phyloP scores from a whole-genome alignment of 2,888 invertebrate species.

The Eupithecia vulgata region DNA sequence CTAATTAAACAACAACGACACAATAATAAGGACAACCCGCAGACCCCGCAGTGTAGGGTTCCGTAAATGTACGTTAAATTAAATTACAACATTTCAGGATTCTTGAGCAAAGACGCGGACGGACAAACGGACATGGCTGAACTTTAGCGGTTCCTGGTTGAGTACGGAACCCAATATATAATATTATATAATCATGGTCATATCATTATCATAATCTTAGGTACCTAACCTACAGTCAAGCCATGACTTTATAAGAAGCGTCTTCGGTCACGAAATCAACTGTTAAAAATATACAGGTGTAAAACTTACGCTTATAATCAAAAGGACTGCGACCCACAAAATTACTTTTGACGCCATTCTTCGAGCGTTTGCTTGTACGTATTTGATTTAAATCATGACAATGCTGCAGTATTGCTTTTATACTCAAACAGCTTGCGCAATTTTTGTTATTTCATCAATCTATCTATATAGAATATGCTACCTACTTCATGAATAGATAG shows the following conservation, averaged over 20 bases:
- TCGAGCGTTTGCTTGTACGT: constrained; percentile 4
- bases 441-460: constrained; percentile 5
- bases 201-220: no score
- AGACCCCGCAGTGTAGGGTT: no score
- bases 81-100: no score
- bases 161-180: no score
- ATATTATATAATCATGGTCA: no score
- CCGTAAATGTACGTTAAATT: no score
- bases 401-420: constrained; percentile 29
- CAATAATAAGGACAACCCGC: no score
- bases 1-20: no score
- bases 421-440: constrained; percentile 34
- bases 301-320: constrained; percentile 39
- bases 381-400: constrained; percentile 17
- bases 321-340: constrained; percentile 38
- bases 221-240: background rate
- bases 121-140: no score
- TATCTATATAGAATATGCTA: background rate
- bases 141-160: no score
- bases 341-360: constrained; percentile 40
- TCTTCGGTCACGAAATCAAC: background rate
- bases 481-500: background rate
- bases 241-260: background rate
- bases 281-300: background rate
- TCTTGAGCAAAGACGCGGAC: no score